Evolutionary conservation across 1,140 invertebrate genomes (phyloP), one percentile per base, ranked within the genome.

Genomic region (Heliconius congener): DNA sequence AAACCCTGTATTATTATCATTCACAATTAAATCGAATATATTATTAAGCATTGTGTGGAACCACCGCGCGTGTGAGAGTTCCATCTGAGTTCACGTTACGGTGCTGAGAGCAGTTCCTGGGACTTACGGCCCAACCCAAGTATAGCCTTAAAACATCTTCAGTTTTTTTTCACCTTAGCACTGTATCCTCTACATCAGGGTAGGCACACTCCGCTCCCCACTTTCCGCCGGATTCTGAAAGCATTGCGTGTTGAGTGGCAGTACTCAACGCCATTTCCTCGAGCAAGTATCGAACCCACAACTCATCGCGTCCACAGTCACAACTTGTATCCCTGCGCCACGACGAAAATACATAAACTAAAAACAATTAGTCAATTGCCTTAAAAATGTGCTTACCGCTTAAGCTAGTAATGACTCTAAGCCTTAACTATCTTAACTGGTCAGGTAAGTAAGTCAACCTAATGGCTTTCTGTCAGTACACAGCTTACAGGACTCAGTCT

Each of bases 401-500:
- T 27, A 66, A 13, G 13, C 13, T 66, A 23, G 11, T 13, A 23
- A 66, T 16, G 27, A 1, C 23, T 30, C 11, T 30, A 66, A 66
- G 23, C 11, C 11, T 52, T 16, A 16, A 46, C 42, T 46, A 4
- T 30, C 60, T 66, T 66, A 66, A 66, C 60, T 70, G 66, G 60
- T 46, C 78, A 37, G 34, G 1, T 37, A 37, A 37, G 6, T 37
- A 37, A 37, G 34, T 6, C 6, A 37, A 37, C 34, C 34, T 37
- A 37, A 37, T 37, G 0, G 66, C 11, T 72, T 76, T 71, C 74
- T 23, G 78, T 76, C 78, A 76, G 42, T 18, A 52, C 76, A 57
- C 42, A 75, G 74, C 18, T 72, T 79, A 74, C 74, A 72, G 60
- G 74, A 70, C 39, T 70, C 23, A 76, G 66, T 71, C 70, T 34